Evolutionary conservation across 2,888 invertebrate species (phyloP), one percentile per base, ranked within the genome.

Genomic region (Apamea epomidion): DNA sequence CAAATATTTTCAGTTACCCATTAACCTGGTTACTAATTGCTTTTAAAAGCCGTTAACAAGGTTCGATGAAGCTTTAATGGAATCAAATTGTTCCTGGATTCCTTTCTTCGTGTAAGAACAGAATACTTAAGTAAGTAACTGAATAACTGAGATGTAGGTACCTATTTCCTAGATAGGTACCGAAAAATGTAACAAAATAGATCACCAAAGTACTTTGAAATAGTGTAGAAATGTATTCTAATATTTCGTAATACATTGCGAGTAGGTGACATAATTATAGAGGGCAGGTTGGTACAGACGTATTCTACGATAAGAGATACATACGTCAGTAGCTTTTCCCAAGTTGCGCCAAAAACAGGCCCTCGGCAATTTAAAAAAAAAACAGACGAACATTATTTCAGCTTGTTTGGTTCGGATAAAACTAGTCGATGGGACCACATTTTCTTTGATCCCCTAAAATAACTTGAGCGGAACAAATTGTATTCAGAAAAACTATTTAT

Each of bases 361-460:
- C 16, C 12, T 37, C 0, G 12, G 5, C 16, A 37, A 58, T 78
- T 21, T 14, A n/a, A n/a, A 4, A 18, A 60, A 54, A 42, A 60
- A 62, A 60, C 29, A 64, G 58, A 70, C 18, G 32, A 65, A 58
- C 7, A 16, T 37, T 70, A 18, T 80, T 62, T 74, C 51, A 54
- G 14, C 58, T 60, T 48, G 64, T 73, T 70, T 60, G 67, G 7
- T 32, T 76, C 67, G 10, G 64, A 74, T 58, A 69, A 60, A 73
- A 58, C 51, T 32, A 60, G 10, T 48, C 48, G 12, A 83, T 65
- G 6, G 64, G n/a, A 74, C 64, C 42, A 69, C 72, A 42, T 87
- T 82, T 82, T 73, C 84, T 83, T 78, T 84, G 87, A 83, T 83
- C 83, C 78, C 65, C 58, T 84, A 60, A 86, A 75, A 75, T 42